Percentiles rank a stretch among this genome's conserved stretches.
Conservation (phyloP, 92 coral and sea anemone genomes). For the Palythoa caribaeorum region DNA sequence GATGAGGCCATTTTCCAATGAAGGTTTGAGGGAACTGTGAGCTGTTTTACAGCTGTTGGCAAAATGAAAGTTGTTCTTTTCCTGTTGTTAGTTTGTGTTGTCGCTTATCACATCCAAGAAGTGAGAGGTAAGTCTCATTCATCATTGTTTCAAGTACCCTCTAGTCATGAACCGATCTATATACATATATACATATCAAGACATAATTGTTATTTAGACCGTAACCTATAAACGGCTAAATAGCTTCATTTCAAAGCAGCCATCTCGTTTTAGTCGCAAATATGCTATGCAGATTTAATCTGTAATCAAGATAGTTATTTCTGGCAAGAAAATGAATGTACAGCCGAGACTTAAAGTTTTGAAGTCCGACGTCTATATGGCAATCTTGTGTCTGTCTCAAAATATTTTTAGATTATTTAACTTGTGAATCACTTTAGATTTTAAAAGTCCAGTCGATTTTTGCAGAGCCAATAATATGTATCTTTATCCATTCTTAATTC, state of each 20-base stretch:
- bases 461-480: too few species aligned
- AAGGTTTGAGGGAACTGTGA: slow-evolving; percentile 36
- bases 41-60: slow-evolving; percentile 34
- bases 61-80: slow-evolving; percentile 36
- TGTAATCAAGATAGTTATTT: too few species aligned
- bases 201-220: not conserved
- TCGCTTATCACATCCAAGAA: slow-evolving; percentile 19
- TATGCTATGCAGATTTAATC: too few species aligned
- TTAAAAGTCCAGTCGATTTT: too few species aligned
- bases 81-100: slow-evolving; percentile 26
- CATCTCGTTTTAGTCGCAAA: not conserved
- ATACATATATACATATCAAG: not conserved
- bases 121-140: not conserved
- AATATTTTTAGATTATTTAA: too few species aligned
- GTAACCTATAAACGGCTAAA: not conserved
- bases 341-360: not conserved
- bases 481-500: too few species aligned
- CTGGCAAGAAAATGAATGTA: not conserved
- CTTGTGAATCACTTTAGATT: too few species aligned
- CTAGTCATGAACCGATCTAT: not conserved
- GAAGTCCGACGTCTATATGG: not conserved
- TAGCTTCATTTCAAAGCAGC: not conserved
- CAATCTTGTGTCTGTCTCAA: too few species aligned
- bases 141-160: not conserved
- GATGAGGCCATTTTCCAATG: slow-evolving; percentile 38